These are phyloP conservation scores for Fragum whitleyi DNA, from an alignment of 2,888 invertebrate genomes.

Conservation along the genomic window DNA sequence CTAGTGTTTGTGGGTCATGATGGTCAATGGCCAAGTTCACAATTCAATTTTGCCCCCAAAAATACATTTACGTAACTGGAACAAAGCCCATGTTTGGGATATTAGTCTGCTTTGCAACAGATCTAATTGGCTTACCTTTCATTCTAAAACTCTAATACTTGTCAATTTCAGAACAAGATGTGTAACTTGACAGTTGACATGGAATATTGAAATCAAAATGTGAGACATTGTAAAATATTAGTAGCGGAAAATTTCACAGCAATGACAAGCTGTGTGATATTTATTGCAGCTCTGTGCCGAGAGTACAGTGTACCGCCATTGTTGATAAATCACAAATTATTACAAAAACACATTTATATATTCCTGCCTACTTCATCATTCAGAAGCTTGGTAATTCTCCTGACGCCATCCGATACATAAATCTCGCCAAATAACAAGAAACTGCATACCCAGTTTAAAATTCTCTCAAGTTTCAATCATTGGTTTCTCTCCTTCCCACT, in stretches of 20 bases:
- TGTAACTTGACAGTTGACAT: slow-evolving; percentile 7
- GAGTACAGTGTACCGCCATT: slow-evolving; percentile 21
- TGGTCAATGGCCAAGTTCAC: too few species aligned
- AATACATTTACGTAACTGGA: too few species aligned
- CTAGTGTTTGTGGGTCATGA: too few species aligned
- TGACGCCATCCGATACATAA: slow-evolving; percentile 37
- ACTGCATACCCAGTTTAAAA: slow-evolving; percentile 36
- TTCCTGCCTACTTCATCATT: slow-evolving; percentile 40
- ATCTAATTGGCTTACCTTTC: too few species aligned
- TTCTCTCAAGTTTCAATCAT: slow-evolving; percentile 21
- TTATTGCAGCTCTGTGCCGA: slow-evolving; percentile 17
- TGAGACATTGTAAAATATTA: slow-evolving; percentile 13
- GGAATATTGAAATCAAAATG: slow-evolving; percentile 12
- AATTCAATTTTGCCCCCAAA: too few species aligned
- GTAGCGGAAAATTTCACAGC: slow-evolving; percentile 11
- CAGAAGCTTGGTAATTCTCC: slow-evolving; percentile 21
- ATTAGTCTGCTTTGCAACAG: too few species aligned
- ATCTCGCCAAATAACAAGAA: slow-evolving; percentile 35
- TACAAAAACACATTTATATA: slow-evolving; percentile 42
- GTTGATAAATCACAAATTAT: slow-evolving; percentile 41
- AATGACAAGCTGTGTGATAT: slow-evolving; percentile 9
- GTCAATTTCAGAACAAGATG: neutral
- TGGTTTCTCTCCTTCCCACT: neutral
- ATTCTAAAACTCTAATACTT: too few species aligned
- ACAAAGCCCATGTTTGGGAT: too few species aligned